Evolutionary conservation across 2,888 invertebrate species (phyloP), one percentile per base, ranked within the genome.

Genomic region (Thyatira batis): DNA sequence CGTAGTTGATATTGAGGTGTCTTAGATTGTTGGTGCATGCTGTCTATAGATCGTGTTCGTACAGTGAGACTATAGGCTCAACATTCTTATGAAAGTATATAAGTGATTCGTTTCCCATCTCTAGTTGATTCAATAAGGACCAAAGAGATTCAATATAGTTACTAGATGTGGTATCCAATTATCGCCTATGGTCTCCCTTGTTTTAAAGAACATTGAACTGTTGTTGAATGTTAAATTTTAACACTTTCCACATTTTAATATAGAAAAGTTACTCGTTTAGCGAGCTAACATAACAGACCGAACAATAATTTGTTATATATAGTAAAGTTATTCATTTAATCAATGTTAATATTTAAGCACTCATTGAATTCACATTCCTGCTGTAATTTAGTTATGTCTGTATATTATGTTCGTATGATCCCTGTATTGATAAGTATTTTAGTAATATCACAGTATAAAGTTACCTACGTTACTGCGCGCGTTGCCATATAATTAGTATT

Each of bases 21-120:
- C 87, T 86, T 90, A 89, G 90, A 84, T 84, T 82, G 89, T 88
- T 89, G 86, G 86, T 89, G 86, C 84, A 84, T 86, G 81, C 76
- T 78, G 73, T 78, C 76, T 80, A 72, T 78, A 82, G 60, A 65
- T 74, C 67, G 73, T 73, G 70, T 76, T 67, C 58, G 53, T 49
- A 54, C 69, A 69, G 69, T 58, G 75, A 76, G 78, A 71, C 72
- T 76, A 62, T 71, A 71, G 70, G 68, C 63, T 58, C 57, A 55
- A 43, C 52, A 55, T 55, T 57, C 45, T 49, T 58, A 57, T 51
- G 46, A 63, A 63, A 61, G 57, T 49, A 52, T 50, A 27, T 28
- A 25, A 33, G 20, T 23, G 33, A 49, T 51, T 23, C 33, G 30
- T 56, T 53, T 54, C 52, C 61, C 58, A 61, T 69, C 55, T 68